Evolutionary conservation across 2,797 vertebrate species (phyloP), one percentile per base, ranked within the genome.

Genomic region (Semotilus atromaculatus): DNA sequence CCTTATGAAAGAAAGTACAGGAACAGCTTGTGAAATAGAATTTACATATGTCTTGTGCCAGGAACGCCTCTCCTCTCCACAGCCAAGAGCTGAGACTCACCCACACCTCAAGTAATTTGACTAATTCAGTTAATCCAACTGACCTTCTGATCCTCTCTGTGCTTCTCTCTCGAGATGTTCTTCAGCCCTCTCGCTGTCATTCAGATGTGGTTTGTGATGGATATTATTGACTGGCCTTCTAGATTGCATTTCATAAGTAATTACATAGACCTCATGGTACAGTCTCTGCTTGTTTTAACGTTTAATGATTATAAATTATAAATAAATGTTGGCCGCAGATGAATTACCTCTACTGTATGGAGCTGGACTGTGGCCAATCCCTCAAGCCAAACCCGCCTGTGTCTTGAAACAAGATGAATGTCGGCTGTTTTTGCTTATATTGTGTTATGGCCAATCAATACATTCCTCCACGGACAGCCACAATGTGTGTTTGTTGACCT

Each of bases 401-500:
- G 74, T 82, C 68, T 81, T 36, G 34, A 82, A 86, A 87, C 80
- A 88, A 81, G 73, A 85, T 86, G 51, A 80, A 68, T 81, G 80
- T 48, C 1, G 80, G 23, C 34, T 64, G 40, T 51, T 79, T 78
- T 68, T 64, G 68, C 83, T 85, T 83, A 84, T 78, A 79, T 85
- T 88, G 71, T 85, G 67, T 85, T 85, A 81, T 75, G 64, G 80
- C 45, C 82, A 86, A 86, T 89, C 88, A 87, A 88, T 86, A 86
- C 48, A 45, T 40, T 76, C 14, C 77, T 82, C 70, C 74, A 79
- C n/a, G 36, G 51, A 53, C 36, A 72, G 40, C 48, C 66, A 36
- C 64, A 72, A 36, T 40, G 73, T 58, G 40, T 38, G 66, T 84
- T 86, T 77, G 66, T 81, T 78, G 77, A 80, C 45, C 80, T 81